Base-by-base conservation (phyloP, 2,888 invertebrate genomes). In the Thumatha senex region DNA sequence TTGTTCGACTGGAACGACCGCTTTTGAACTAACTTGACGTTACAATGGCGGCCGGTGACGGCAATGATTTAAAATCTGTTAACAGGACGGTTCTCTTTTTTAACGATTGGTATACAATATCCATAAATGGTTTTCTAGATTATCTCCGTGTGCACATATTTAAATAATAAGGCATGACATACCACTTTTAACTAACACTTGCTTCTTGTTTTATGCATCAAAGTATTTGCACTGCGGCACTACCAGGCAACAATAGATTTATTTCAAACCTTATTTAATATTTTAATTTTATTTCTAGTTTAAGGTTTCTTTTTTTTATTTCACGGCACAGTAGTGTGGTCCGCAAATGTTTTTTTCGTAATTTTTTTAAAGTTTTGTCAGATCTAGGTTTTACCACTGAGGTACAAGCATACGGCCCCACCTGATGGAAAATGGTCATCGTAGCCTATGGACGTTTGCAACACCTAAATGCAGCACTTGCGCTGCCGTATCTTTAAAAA, bases 21-120 rank as follows among this genome's bases (percentile, higher is more conserved):
- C 89, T 90, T 89, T 86, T 89, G 90, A 89, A 89, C 89, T 85
- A 88, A 89, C 86, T 77, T 90, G 91, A 91, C 91, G 82, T 89
- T 82, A 91, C 91, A 91, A 91, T 91, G 83, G 91, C 74, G 77
- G 67, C 81, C 74, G 63, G 75, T 86, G 91, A 91, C 89, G 87
- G 91, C 89, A 89, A 90, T 91, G 91, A 91, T 91, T 91, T 91
- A 91, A 91, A 91, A 91, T 90, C 90, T 90, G 91, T 91, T 91
- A 90, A 91, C 91, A 90, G 89, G 84, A 85, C 86, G 88, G 74
- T 90, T 84, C 86, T 90, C 89, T 90, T 90, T 91, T n/a, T 91
- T 90, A 89, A 89, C 88, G 88, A 90, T 89, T 89, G 82, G 89
- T 89, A 87, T 87, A 87, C 89, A 86, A 90, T 91, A 88, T 88